Conservation (phyloP, 92 coral and sea anemone genomes). For the Pocillopora grandis region DNA sequence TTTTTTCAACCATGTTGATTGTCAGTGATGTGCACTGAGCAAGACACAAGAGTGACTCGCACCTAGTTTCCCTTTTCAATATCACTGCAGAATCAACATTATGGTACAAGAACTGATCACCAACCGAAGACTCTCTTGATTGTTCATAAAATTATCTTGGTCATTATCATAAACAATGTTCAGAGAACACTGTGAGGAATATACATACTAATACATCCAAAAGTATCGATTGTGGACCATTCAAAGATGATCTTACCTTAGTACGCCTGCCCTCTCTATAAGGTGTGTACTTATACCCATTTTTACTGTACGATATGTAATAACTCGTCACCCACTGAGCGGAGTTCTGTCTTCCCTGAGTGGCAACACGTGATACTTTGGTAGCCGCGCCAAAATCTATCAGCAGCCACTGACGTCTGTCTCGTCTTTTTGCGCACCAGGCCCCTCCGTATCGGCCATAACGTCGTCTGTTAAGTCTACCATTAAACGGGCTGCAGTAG, state of each 20-base stretch:
- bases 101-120: too few species aligned
- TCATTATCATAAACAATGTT: too few species aligned
- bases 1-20: too few species aligned
- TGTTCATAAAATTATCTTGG: too few species aligned
- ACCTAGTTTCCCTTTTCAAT: too few species aligned
- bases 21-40: too few species aligned
- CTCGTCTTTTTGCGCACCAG: conserved; percentile 73
- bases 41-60: too few species aligned
- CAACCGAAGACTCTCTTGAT: too few species aligned
- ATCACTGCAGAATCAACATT: too few species aligned
- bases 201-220: too few species aligned
- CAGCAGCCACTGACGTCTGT: conserved; percentile 65
- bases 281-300: conserved; percentile 57
- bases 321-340: conserved; percentile 83
- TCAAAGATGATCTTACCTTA: conserved; percentile 42
- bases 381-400: conserved; percentile 81
- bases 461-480: conserved; percentile 64
- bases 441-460: conserved; percentile 69
- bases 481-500: conserved; percentile 73
- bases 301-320: conserved; percentile 61
- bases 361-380: conserved; percentile 62
- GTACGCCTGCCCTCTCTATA: conserved; percentile 67
- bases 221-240: too few species aligned
- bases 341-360: conserved; percentile 81
- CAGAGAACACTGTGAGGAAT: too few species aligned